Percentiles rank a stretch among this genome's conserved stretches.
Conservation (phyloP, 2,888 invertebrate genomes). For the Drosophila subsilvestris region DNA sequence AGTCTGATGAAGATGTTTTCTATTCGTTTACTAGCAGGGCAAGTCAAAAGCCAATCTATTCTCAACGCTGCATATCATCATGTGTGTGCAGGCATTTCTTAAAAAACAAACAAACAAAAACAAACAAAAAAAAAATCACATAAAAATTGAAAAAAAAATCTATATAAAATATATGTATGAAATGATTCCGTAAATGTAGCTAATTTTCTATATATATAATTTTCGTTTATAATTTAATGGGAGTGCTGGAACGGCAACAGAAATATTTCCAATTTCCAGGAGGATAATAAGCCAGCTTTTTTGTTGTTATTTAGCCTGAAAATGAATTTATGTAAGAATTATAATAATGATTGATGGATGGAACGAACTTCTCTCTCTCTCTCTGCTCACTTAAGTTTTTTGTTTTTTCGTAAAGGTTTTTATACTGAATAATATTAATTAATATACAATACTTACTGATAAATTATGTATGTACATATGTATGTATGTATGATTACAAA, state of each 20-base stretch:
- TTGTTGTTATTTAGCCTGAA: slow-evolving; percentile 61
- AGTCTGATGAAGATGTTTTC: slow-evolving; percentile 40
- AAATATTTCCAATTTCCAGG: slow-evolving; percentile 40
- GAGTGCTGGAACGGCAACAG: slow-evolving; percentile 39
- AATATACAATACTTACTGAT: slow-evolving; percentile 55
- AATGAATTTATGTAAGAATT: slow-evolving; percentile 50
- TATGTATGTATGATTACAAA: slow-evolving; percentile 37
- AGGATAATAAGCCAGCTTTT: slow-evolving; percentile 37
- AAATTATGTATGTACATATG: slow-evolving; percentile 35
- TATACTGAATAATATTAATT: slow-evolving; percentile 67
- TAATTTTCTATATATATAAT: slow-evolving; percentile 52
- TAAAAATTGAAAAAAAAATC: slow-evolving; percentile 42
- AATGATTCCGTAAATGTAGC: slow-evolving; percentile 69
- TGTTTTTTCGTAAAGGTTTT: slow-evolving; percentile 52
- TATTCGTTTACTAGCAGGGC: slow-evolving; percentile 33
- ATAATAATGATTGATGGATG: slow-evolving; percentile 8
- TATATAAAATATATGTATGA: slow-evolving; percentile 21
- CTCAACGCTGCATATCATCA: slow-evolving; percentile 65
- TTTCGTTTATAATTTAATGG: slow-evolving; percentile 31
- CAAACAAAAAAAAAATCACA: slow-evolving; percentile 9
- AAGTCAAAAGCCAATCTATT: slow-evolving; percentile 56
- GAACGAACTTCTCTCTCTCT: not conserved
- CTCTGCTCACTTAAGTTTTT: slow-evolving; percentile 44
- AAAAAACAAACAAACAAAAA: slow-evolving; percentile 22
- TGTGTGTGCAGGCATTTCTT: slow-evolving; percentile 60